phyloP scores from a whole-genome alignment of 1,140 invertebrate species.

The Triops longicaudatus region DNA sequence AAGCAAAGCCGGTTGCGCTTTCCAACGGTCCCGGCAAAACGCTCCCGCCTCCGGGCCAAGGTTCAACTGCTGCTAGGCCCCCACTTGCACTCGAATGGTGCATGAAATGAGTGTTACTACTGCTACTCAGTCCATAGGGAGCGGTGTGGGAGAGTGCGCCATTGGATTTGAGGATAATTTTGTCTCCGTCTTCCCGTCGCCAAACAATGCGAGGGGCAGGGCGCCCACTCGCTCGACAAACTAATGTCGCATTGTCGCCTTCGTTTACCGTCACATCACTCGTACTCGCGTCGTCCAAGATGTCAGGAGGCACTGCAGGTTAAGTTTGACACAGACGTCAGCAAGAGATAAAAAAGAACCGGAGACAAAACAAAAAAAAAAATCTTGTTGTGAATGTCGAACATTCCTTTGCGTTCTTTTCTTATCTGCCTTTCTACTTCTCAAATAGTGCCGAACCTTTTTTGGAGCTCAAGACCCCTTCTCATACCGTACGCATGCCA shows the following conservation, averaged over 20 bases:
- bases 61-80: neutral
- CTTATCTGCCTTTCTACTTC: no score
- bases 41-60: neutral
- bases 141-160: neutral
- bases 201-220: slow-evolving; percentile 42
- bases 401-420: no score
- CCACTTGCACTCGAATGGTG: neutral
- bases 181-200: slow-evolving; percentile 41
- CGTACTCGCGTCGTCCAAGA: slow-evolving; percentile 36
- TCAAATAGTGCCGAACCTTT: no score
- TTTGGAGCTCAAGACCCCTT: no score
- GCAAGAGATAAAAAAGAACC: neutral
- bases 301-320: slow-evolving; percentile 37
- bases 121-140: slow-evolving; percentile 5
- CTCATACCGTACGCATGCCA: no score
- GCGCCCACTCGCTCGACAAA: slow-evolving; percentile 58
- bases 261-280: slow-evolving; percentile 47
- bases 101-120: slow-evolving; percentile 12
- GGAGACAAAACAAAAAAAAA: neutral
- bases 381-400: neutral
- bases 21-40: neutral
- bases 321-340: slow-evolving; percentile 23
- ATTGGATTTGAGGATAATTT: slow-evolving; percentile 24
- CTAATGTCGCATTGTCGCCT: slow-evolving; percentile 69
- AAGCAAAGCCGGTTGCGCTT: neutral